Percentiles rank a stretch among this genome's conserved stretches.
Evolutionary conservation across 2,797 vertebrate species (phyloP).

Genomic region (Myripristis murdjan): DNA sequence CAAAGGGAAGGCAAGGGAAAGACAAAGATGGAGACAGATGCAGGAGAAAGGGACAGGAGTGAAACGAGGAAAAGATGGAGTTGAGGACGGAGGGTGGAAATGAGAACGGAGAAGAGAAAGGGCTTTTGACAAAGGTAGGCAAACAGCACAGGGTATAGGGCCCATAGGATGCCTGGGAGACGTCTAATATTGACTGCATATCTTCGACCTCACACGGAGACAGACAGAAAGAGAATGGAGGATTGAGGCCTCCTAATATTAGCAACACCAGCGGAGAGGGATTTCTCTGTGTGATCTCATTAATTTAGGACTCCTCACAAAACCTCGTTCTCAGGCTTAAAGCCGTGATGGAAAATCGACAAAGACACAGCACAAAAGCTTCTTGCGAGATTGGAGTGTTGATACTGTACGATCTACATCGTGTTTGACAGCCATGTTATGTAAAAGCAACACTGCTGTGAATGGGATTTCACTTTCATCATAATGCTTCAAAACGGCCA

Average conservation of each 20-base stretch:
- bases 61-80: slow-evolving; percentile 33
- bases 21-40: slow-evolving; percentile 69
- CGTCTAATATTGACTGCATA: slow-evolving; percentile 79
- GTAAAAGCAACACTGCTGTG: slow-evolving; percentile 37
- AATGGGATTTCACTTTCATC: neutral
- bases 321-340: slow-evolving; percentile 42
- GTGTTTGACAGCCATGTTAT: slow-evolving; percentile 32
- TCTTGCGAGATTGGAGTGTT: slow-evolving; percentile 12
- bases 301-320: slow-evolving; percentile 57
- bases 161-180: slow-evolving; percentile 71
- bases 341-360: slow-evolving; percentile 43
- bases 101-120: slow-evolving; percentile 61
- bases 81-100: slow-evolving; percentile 56
- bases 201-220: slow-evolving; percentile 40
- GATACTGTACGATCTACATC: slow-evolving; percentile 26
- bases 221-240: slow-evolving; percentile 29
- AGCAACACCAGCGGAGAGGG: slow-evolving; percentile 61
- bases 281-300: slow-evolving; percentile 65
- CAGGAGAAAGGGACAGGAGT: slow-evolving; percentile 19
- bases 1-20: slow-evolving; percentile 56
- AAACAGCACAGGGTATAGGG: slow-evolving; percentile 61
- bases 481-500: slow-evolving; percentile 33
- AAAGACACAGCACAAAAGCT: slow-evolving; percentile 5
- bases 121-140: slow-evolving; percentile 44
- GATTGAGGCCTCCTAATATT: slow-evolving; percentile 73